Evolutionary conservation across 2,888 invertebrate genomes (phyloP), one percentile per base, ranked within the genome.

Genomic region (Molanna angustata): DNA sequence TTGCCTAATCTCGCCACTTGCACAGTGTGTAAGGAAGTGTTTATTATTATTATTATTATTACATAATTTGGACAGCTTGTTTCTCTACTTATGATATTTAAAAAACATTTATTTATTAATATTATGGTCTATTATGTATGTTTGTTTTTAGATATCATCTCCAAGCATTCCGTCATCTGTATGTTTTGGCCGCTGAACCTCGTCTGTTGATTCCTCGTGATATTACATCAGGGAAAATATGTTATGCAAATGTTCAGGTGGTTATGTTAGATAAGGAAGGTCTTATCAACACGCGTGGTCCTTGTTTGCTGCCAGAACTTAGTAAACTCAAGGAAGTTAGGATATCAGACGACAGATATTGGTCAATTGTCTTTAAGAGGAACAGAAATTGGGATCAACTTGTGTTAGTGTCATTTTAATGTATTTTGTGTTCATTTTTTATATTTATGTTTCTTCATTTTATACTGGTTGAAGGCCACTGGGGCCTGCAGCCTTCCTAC

Each of bases 91-190:
- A n/a, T n/a, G n/a, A n/a, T n/a, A n/a, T n/a, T n/a, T n/a, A n/a
- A n/a, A n/a, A n/a, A n/a, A n/a, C n/a, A n/a, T n/a, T n/a, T n/a
- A n/a, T n/a, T n/a, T n/a, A n/a, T n/a, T n/a, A n/a, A n/a, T n/a
- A n/a, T n/a, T n/a, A n/a, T n/a, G n/a, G n/a, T n/a, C n/a, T n/a
- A n/a, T n/a, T n/a, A n/a, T n/a, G n/a, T n/a, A n/a, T n/a, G n/a
- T n/a, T n/a, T n/a, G n/a, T n/a, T n/a, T 70, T 9, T 66, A 94
- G 94, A 61, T 96, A 96, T 68, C 98, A 99, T 69, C 76, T 99
- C 50, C 98, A 99, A 80, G 97, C 98, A 0, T 87, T 99, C 65
- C 80, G 98, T 1, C 98, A 99, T 71, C 77, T 99, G 17, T 99
- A 98, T 70, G 95, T 96, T 0, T 69, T 99, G 59, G 97, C 98